Percentiles rank a stretch among this genome's conserved stretches.
phyloP scores from a whole-genome alignment of 2,113 vertebrate species.

The Ammospiza caudacuta region DNA sequence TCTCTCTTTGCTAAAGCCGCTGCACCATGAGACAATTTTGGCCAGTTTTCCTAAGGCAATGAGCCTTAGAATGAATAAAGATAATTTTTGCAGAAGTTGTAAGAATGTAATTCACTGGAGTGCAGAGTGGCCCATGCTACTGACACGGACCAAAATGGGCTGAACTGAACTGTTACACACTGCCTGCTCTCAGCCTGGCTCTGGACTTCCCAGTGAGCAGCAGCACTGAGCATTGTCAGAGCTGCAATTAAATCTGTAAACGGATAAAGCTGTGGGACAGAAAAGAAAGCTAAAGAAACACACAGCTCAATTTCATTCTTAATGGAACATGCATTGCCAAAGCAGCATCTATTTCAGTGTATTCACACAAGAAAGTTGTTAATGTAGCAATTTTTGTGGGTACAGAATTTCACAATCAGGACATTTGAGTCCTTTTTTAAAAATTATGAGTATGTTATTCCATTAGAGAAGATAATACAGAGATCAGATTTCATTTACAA shows the following conservation, averaged over 20 bases:
- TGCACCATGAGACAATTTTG: background rate
- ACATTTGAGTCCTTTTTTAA: background rate
- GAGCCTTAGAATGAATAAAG: background rate
- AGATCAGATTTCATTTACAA: background rate
- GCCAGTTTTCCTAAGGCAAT: background rate
- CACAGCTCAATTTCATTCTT: background rate
- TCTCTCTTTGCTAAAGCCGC: background rate
- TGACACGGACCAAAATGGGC: background rate
- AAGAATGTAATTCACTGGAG: background rate
- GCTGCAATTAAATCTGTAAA: background rate
- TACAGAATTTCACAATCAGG: background rate
- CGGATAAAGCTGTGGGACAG: background rate
- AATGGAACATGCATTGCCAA: background rate
- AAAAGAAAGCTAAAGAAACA: background rate
- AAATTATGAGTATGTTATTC: background rate
- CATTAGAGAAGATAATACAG: background rate
- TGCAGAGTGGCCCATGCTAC: background rate
- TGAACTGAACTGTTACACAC: accelerated
- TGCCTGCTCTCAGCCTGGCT: background rate
- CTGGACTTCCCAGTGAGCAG: background rate
- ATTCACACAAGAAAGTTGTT: background rate
- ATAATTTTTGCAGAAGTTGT: background rate
- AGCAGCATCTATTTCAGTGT: background rate
- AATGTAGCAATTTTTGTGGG: background rate
- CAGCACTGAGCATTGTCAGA: background rate